Conservation (phyloP, 2,113 vertebrate species). For the Sapajus apella region DNA sequence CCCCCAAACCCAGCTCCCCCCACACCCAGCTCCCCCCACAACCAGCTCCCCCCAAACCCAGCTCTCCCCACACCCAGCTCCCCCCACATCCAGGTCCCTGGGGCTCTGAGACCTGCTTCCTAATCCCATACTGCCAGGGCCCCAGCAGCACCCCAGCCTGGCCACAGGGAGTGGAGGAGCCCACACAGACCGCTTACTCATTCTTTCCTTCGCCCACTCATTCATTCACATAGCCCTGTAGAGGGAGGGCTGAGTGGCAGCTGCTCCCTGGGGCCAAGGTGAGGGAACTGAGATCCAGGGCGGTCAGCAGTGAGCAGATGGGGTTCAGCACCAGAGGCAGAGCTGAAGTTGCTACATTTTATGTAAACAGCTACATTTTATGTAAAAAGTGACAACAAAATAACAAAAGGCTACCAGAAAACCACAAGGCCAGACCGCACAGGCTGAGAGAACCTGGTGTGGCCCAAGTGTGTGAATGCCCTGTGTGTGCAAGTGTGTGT, state of each 20-base stretch:
- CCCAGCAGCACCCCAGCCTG: not conserved
- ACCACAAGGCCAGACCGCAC: not conserved
- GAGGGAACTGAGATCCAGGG: not conserved
- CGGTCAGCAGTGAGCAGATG: not conserved
- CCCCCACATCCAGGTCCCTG: not conserved
- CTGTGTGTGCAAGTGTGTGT: not conserved
- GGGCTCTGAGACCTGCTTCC: not conserved
- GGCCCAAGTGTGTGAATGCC: not conserved
- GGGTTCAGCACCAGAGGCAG: rapidly evolving
- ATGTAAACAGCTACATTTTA: not conserved
- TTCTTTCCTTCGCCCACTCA: rapidly evolving
- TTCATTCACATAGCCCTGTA: not conserved
- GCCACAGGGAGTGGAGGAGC: not conserved
- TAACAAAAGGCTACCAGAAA: not conserved
- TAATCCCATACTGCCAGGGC: no score
- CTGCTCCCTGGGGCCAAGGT: not conserved
- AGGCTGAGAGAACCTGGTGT: not conserved
- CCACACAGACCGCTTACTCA: not conserved
- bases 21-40: not conserved
- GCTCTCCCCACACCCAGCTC: no score
- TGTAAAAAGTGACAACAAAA: not conserved
- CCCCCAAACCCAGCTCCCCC: not conserved
- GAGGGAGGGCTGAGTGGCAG: no score
- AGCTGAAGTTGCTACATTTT: not conserved
- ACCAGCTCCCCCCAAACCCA: no score